Percentiles rank a stretch among this genome's conserved stretches.
These are phyloP conservation scores for Phyllopteryx taeniolatus DNA, from an alignment of 2,113 vertebrate species.

Conservation along the genomic window DNA sequence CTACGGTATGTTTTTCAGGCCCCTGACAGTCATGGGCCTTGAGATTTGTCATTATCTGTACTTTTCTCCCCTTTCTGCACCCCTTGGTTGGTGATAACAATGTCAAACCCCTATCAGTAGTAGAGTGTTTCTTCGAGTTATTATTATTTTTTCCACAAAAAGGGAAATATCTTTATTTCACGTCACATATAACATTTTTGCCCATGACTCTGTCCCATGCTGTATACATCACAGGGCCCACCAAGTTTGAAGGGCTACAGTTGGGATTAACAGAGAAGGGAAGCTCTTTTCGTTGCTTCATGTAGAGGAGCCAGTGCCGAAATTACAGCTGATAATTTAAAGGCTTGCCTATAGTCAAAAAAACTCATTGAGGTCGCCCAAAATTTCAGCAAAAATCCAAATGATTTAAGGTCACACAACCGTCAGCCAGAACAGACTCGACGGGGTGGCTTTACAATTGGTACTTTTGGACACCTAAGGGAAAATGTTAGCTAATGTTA, in stretches of 20 bases:
- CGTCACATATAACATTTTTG: not conserved
- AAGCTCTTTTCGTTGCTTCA: slow-evolving; percentile 52
- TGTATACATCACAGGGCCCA: slow-evolving; percentile 28
- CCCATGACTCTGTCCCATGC: slow-evolving; percentile 1
- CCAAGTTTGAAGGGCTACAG: slow-evolving; percentile 45
- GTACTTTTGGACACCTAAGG: slow-evolving; percentile 25
- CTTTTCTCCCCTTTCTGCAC: no score
- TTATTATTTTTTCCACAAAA: not conserved
- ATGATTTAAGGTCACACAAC: slow-evolving; percentile 43
- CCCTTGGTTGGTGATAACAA: no score
- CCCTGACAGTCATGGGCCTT: no score
- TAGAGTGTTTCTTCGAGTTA: no score
- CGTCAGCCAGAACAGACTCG: slow-evolving; percentile 31
- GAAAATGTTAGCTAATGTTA: slow-evolving; percentile 39
- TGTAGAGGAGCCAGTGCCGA: slow-evolving; percentile 47
- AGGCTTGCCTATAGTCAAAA: slow-evolving; percentile 40
- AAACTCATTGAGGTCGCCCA: slow-evolving; percentile 45
- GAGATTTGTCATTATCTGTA: no score
- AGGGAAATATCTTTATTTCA: not conserved
- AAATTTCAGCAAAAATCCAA: slow-evolving; percentile 35
- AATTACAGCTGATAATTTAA: slow-evolving; percentile 54
- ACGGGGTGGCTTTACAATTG: slow-evolving; percentile 20
- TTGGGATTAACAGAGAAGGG: slow-evolving; percentile 51
- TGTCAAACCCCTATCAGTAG: no score
- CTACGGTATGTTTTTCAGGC: no score